Evolutionary conservation across 2,888 invertebrate species (phyloP).

Genomic region (Blomia tropicalis): DNA sequence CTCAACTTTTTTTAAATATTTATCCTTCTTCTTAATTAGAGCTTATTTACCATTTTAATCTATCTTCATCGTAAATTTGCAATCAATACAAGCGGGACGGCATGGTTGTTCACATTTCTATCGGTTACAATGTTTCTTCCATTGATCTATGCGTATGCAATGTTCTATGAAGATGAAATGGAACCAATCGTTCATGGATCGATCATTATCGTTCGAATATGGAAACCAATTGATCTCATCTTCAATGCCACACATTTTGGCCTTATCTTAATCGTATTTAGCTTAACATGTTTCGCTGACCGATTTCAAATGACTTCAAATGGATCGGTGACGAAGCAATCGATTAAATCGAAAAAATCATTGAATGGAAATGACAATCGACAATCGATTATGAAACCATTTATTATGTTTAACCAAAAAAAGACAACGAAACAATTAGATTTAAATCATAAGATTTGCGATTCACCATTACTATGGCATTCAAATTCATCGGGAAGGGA

Average conservation of each 20-base stretch:
- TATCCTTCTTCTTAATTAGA: neutral
- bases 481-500: slow-evolving; percentile 31
- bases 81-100: neutral
- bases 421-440: neutral
- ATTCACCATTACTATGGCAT: neutral
- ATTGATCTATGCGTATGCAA: neutral
- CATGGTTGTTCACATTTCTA: neutral
- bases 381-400: too few species aligned
- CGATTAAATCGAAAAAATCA: neutral
- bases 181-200: neutral
- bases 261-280: slow-evolving; percentile 24
- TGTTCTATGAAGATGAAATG: neutral
- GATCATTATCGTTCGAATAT: neutral
- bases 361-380: neutral
- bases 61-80: neutral
- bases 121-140: neutral
- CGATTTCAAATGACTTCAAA: neutral
- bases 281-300: slow-evolving; percentile 28
- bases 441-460: neutral
- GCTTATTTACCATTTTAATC: neutral
- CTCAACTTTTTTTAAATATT: neutral
- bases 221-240: neutral
- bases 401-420: too few species aligned
- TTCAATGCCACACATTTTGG: slow-evolving; percentile 24
- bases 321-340: neutral